Base-by-base conservation (phyloP, 2,888 invertebrate genomes). In the Blomia tropicalis region DNA sequence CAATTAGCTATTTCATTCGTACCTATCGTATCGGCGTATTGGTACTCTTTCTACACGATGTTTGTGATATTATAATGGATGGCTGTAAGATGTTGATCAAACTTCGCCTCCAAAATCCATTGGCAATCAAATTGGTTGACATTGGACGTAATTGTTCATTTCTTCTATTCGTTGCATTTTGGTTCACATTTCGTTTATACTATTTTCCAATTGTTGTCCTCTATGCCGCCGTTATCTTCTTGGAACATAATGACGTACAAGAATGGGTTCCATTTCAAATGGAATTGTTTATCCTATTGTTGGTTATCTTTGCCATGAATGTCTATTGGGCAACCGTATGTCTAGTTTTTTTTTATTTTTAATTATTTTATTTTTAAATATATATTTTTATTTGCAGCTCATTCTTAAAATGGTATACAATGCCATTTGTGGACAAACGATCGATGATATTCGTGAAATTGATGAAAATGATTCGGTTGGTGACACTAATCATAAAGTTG, bases 281-380 rank as follows among this genome's bases (percentile, higher is more conserved):
- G 29, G 64, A 70, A 58, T 70, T 73, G 67, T 73, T 72, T 63
- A 60, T 65, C 32, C 66, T 73, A 62, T 66, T 74, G 19, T 70
- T 69, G 70, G 58, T 70, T 22, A 67, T 73, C 4, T 69, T 70
- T 22, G 53, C 65, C 29, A 68, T 73, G 64, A 71, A 73, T 65
- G 64, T 72, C 36, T 73, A 73, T 66, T 73, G 73, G 73, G 73
- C 72, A 66, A 67, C 69, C 67, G 73, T 73, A 63, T 68, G 66
- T 31, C 22, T 32, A 19, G 7, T 19, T 58, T 1, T 23, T 23
- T 30, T 4, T 54, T 4, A 25, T 14, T 30, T 32, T 32, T 29
- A 22, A 17, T 56, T 43, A 62, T 60, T 44, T 56, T 64, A 59
- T n/a, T 67, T 70, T 19, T 27, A 7, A 11, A 7, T 47, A 7